These are phyloP conservation scores for Sylvilagus bachmani DNA, from an alignment of 2,113 vertebrate genomes.

Conservation along the genomic window DNA sequence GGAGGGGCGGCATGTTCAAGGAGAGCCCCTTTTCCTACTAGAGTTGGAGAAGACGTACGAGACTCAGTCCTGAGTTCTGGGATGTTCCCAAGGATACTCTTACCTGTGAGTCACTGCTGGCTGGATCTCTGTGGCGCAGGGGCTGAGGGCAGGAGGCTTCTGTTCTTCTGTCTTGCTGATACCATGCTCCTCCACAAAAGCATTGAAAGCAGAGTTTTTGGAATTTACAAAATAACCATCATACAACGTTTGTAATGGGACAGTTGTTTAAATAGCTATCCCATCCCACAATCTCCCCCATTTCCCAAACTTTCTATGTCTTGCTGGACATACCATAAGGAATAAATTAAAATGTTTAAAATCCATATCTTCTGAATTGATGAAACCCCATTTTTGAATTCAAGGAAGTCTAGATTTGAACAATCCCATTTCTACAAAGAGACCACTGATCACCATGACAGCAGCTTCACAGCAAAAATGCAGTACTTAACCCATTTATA, in stretches of 20 bases:
- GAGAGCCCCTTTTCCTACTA: not conserved
- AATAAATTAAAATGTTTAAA: slow-evolving; percentile 12
- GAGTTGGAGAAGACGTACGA: not conserved
- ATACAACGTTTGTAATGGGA: not conserved
- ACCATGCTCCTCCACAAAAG: not conserved
- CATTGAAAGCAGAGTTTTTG: slow-evolving; percentile 8
- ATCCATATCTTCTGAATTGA: not conserved
- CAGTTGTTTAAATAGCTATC: not conserved
- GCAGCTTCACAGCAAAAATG: not conserved
- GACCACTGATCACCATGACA: not conserved
- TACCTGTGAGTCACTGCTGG: not conserved
- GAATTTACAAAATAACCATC: not conserved
- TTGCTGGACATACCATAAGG: slow-evolving; percentile 19
- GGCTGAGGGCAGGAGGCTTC: not conserved
- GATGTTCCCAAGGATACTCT: not conserved
- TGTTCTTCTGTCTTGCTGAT: not conserved
- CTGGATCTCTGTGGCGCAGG: not conserved
- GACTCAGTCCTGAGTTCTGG: not conserved
- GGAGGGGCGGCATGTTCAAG: not conserved
- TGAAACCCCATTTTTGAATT: slow-evolving; percentile 29
- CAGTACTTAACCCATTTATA: not conserved
- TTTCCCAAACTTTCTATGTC: slow-evolving; percentile 26
- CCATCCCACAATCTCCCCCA: not conserved
- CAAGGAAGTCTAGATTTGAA: not conserved
- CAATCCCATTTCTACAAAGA: not conserved